A percentile compares a stretch with the other conserved stretches of the same genome.
phyloP scores from a whole-genome alignment of 1,140 invertebrate genomes.

The Anthonomus grandis region DNA sequence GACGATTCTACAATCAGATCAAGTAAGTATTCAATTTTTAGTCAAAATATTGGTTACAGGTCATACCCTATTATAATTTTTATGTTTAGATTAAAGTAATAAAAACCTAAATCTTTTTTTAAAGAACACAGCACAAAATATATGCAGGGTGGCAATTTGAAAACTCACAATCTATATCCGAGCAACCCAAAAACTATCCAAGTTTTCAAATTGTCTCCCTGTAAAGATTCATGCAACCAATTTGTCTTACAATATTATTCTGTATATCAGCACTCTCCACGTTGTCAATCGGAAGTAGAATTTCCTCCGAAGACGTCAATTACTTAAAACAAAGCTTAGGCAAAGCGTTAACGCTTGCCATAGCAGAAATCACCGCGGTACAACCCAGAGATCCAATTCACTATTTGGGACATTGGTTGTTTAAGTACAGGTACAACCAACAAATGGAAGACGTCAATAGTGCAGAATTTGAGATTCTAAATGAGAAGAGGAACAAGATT shows the following conservation, averaged over 20 bases:
- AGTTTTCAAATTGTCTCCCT: too few relatives aligned
- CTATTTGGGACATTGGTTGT: conserved; percentile 48
- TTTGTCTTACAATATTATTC: too few relatives aligned
- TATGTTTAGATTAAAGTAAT: too few relatives aligned
- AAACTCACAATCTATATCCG: too few relatives aligned
- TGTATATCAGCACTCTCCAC: conserved; percentile 5
- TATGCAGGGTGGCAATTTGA: too few relatives aligned
- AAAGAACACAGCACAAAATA: too few relatives aligned
- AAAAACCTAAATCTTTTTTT: too few relatives aligned
- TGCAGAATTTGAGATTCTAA: conserved; percentile 36
- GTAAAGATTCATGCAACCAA: too few relatives aligned
- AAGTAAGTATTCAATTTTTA: not conserved
- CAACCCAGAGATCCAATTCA: conserved; percentile 48
- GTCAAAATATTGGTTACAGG: not conserved
- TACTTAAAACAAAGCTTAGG: conserved; percentile 46
- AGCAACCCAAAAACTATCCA: too few relatives aligned
- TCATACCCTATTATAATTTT: too few relatives aligned
- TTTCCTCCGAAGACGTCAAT: conserved; percentile 41
- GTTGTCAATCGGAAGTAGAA: conserved; percentile 23
- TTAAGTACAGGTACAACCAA: conserved; percentile 48
- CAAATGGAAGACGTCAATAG: conserved; percentile 39
- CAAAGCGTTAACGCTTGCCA: conserved; percentile 42
- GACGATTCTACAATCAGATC: not conserved
- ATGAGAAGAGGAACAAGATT: conserved; percentile 34
- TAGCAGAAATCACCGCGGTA: conserved; percentile 46